Evolutionary conservation across 1,140 invertebrate genomes (phyloP), one percentile per base, ranked within the genome.

Genomic region (Odontomachus brunneus): DNA sequence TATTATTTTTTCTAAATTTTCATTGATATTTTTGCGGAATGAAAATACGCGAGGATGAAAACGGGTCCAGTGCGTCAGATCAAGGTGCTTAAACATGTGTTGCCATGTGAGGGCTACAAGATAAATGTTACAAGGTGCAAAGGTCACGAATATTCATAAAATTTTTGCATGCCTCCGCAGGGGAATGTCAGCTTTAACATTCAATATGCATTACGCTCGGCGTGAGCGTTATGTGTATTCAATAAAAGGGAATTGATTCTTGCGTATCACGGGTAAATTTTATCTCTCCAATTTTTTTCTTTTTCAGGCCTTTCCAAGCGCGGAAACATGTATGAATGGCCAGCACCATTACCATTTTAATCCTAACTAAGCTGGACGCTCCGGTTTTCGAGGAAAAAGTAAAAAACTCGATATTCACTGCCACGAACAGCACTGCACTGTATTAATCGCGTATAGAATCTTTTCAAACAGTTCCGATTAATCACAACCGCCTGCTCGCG

Each of bases 221-320:
- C 1, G 0, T 7, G 38, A 4, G 15, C 2, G 26, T 69, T 29
- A 69, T 69, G 33, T n/a, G 38, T 59, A n/a, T 57, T 24, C 2
- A 24, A 57, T 57, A 80, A 78, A 78, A 29, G 14, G 22, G 22
- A 78, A 78, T 78, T 55, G 11, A 67, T 67, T 76, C 15, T 24
- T 38, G 3, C 51, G 5, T 55, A 57, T 44, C 17, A 44, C 33
- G 7, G 2, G 1, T 38, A 44, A 15, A 29, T 78, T 63, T 75
- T 57, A 78, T 55, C 33, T 78, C 3, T 53, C 14, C 26, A 55
- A 5, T 44, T 55, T 63, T 75, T 55, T 22, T 7, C 2, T 44
- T 44, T 44, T 44, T 7, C 38, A 44, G 9, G n/a, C n/a, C 9
- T 0, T 44, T 44, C 9, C 3, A 0, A 44, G 38, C 38, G 38